phyloP scores from a whole-genome alignment of 2,888 invertebrate species.

The Rapana venosa region DNA sequence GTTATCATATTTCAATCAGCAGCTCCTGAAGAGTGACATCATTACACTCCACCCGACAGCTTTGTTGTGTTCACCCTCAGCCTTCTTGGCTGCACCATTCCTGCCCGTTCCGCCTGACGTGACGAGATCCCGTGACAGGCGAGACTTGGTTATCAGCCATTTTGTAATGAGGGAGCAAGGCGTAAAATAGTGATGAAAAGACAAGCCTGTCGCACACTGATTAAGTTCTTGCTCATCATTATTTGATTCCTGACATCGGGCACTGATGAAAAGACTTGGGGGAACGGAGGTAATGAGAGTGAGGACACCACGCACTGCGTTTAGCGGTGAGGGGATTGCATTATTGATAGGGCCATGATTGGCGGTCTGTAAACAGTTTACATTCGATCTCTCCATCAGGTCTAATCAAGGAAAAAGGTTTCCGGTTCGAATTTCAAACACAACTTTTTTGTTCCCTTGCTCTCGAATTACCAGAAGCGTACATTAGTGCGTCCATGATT shows the following conservation, averaged over 20 bases:
- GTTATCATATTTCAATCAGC: no score
- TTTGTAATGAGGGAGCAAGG: slow-evolving; percentile 36
- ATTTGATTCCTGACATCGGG: slow-evolving; percentile 37
- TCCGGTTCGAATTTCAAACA: slow-evolving; percentile 35
- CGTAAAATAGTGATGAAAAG: slow-evolving; percentile 42
- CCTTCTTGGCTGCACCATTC: background rate
- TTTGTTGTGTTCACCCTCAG: background rate
- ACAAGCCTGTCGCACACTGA: slow-evolving; percentile 28
- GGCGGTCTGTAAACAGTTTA: slow-evolving; percentile 40
- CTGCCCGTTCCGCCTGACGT: slow-evolving; percentile 7
- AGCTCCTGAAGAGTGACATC: no score
- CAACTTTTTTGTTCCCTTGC: background rate
- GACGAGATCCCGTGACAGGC: slow-evolving; percentile 29
- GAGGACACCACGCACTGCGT: slow-evolving; percentile 1
- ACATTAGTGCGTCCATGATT: slow-evolving; percentile 4
- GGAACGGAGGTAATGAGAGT: slow-evolving; percentile 34
- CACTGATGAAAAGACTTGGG: slow-evolving; percentile 25
- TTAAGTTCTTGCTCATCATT: slow-evolving; percentile 42
- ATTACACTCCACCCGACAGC: background rate
- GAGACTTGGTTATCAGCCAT: slow-evolving; percentile 33
- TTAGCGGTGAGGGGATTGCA: slow-evolving; percentile 25
- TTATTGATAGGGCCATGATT: slow-evolving; percentile 39
- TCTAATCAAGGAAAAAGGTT: slow-evolving; percentile 38
- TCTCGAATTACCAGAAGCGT: slow-evolving; percentile 21
- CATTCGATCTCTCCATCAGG: slow-evolving; percentile 10